These are phyloP conservation scores for Tridacna gigas DNA, from an alignment of 2,888 invertebrate species.

Conservation along the genomic window DNA sequence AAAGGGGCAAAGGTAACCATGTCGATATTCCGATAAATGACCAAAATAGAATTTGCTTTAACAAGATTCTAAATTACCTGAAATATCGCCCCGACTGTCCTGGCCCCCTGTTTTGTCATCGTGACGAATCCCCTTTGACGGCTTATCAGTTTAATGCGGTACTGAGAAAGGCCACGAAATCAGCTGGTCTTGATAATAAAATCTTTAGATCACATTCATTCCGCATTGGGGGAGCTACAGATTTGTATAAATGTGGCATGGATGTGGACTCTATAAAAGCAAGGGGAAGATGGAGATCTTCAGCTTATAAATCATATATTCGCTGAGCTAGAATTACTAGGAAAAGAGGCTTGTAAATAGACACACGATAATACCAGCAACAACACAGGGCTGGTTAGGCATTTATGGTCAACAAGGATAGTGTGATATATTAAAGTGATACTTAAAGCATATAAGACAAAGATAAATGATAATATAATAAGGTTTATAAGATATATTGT, in stretches of 20 bases:
- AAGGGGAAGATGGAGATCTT: not conserved
- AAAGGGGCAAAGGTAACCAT: not conserved
- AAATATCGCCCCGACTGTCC: conserved; percentile 9
- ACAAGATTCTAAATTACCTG: conserved; percentile 1
- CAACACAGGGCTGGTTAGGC: too few relatives aligned
- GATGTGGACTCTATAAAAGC: not conserved
- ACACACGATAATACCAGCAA: too few relatives aligned
- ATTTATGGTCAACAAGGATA: too few relatives aligned
- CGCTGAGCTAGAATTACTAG: not conserved
- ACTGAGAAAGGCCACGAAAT: not conserved
- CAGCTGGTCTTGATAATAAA: not conserved
- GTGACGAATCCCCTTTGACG: conserved; percentile 5
- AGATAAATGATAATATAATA: too few relatives aligned
- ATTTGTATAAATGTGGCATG: not conserved
- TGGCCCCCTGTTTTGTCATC: not conserved
- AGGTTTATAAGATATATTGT: too few relatives aligned
- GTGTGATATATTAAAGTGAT: too few relatives aligned
- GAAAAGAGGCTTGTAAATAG: too few relatives aligned
- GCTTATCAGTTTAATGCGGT: conserved; percentile 3
- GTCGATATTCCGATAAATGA: conserved; percentile 1
- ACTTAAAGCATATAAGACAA: too few relatives aligned
- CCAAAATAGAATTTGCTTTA: not conserved
- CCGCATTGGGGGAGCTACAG: conserved; percentile 5
- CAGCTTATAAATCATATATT: not conserved
- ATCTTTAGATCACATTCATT: conserved; percentile 12